These are phyloP conservation scores for Hipposideros armiger DNA, from an alignment of 2,113 vertebrate genomes.

Conservation along the genomic window DNA sequence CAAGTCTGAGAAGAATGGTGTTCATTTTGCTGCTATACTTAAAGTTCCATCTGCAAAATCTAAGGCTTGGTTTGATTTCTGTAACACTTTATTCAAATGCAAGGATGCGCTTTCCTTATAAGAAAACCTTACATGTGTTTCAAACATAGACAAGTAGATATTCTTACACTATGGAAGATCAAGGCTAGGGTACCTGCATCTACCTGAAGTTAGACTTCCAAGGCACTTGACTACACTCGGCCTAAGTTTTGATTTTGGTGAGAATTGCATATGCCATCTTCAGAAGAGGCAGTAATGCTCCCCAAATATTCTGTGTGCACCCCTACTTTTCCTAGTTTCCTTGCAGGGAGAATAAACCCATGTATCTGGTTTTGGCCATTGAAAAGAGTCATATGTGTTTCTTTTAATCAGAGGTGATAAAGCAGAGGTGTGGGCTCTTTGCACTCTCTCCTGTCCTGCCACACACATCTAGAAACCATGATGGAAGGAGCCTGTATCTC, in stretches of 20 bases:
- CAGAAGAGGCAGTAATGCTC: neutral
- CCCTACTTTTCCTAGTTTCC: neutral
- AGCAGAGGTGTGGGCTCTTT: neutral
- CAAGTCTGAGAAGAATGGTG: neutral
- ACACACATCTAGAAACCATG: neutral
- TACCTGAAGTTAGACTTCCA: neutral
- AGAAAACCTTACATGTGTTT: neutral
- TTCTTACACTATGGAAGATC: neutral
- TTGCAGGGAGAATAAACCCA: neutral
- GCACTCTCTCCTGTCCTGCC: neutral
- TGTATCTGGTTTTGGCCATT: neutral
- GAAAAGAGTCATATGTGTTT: neutral
- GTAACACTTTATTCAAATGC: neutral
- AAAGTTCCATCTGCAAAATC: neutral
- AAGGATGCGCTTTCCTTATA: neutral
- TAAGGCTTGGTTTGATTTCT: neutral
- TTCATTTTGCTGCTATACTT: neutral
- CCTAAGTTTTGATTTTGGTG: neutral
- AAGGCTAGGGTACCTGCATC: neutral
- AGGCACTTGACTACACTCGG: neutral
- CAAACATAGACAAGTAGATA: neutral
- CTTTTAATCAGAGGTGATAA: neutral
- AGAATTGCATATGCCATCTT: neutral
- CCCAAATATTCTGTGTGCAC: neutral
- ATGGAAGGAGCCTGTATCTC: neutral